phyloP scores from a whole-genome alignment of 2,888 invertebrate species.

The Blastobasis lacticolella region DNA sequence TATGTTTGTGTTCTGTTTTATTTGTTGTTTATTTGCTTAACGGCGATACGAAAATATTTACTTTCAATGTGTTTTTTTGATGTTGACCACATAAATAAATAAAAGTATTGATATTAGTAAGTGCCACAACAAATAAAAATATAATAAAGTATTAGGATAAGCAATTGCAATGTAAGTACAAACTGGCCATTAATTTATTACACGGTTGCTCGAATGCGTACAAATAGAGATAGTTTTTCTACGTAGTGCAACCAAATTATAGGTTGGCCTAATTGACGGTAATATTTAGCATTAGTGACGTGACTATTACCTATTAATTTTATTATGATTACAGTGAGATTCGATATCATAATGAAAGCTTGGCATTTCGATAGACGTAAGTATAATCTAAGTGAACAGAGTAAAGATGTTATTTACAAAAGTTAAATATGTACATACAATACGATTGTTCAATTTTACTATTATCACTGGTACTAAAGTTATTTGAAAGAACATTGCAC shows the following conservation, averaged over 20 bases:
- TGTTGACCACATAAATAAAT: too few relatives aligned
- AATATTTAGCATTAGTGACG: slow-evolving; percentile 3
- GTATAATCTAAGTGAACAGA: slow-evolving; percentile 29
- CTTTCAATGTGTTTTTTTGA: too few relatives aligned
- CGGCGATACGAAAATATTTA: too few relatives aligned
- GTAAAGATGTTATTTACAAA: slow-evolving; percentile 8
- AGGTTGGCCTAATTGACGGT: background rate
- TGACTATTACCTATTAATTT: slow-evolving; percentile 10
- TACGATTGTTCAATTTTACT: slow-evolving; percentile 3
- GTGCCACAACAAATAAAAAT: background rate
- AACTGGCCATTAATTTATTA: background rate
- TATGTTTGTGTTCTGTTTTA: too few relatives aligned
- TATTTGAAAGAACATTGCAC: slow-evolving; percentile 2
- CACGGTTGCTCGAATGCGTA: background rate
- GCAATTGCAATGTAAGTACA: background rate
- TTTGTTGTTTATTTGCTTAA: too few relatives aligned
- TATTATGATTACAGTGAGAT: slow-evolving; percentile 37
- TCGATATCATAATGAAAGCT: slow-evolving; percentile 32
- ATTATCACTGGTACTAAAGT: slow-evolving; percentile 4
- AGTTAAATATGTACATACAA: slow-evolving; percentile 3
- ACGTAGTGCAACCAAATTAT: background rate
- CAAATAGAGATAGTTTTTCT: background rate
- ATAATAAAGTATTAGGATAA: background rate
- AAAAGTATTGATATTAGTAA: background rate
- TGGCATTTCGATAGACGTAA: slow-evolving; percentile 48